Percentiles rank a stretch among this genome's conserved stretches.
Evolutionary conservation across 2,888 invertebrate species (phyloP).

Genomic region (Ophion ellenae): DNA sequence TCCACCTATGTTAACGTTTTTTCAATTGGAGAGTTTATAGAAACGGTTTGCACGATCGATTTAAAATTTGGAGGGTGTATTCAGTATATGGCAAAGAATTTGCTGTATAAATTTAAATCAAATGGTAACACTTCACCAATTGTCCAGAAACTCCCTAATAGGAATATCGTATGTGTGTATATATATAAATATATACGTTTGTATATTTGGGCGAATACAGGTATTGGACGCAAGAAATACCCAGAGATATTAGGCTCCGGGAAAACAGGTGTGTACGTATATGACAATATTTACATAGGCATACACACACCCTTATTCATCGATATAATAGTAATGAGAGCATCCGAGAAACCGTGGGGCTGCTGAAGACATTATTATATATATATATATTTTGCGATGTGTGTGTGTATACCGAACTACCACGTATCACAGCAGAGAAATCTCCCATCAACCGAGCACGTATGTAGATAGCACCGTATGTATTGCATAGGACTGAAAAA

Average conservation of each 20-base stretch:
- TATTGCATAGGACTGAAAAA: neutral
- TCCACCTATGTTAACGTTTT: too few species aligned
- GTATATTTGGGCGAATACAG: slow-evolving; percentile 28
- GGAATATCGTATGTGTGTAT: slow-evolving; percentile 1
- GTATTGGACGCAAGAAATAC: slow-evolving; percentile 44
- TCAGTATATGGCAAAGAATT: too few species aligned
- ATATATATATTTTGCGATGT: neutral
- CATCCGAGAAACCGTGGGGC: slow-evolving; percentile 54
- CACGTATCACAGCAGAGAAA: slow-evolving; percentile 47
- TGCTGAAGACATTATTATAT: slow-evolving; percentile 41
- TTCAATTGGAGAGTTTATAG: too few species aligned
- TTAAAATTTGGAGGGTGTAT: too few species aligned
- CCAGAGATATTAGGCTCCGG: neutral
- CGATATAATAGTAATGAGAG: slow-evolving; percentile 57
- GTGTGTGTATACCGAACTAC: slow-evolving; percentile 3
- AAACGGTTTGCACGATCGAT: too few species aligned
- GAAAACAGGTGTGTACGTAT: neutral
- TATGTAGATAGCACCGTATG: slow-evolving; percentile 6
- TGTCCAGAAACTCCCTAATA: too few species aligned
- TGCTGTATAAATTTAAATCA: too few species aligned
- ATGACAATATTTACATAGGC: slow-evolving; percentile 38
- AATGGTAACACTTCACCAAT: too few species aligned
- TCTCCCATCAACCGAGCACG: slow-evolving; percentile 54
- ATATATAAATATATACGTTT: too few species aligned
- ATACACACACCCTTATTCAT: slow-evolving; percentile 30